Percentiles rank a stretch among this genome's conserved stretches.
Conservation (phyloP, 35 echinoderm and acorn worm genomes). For the Heliocidaris erythrogramma region DNA sequence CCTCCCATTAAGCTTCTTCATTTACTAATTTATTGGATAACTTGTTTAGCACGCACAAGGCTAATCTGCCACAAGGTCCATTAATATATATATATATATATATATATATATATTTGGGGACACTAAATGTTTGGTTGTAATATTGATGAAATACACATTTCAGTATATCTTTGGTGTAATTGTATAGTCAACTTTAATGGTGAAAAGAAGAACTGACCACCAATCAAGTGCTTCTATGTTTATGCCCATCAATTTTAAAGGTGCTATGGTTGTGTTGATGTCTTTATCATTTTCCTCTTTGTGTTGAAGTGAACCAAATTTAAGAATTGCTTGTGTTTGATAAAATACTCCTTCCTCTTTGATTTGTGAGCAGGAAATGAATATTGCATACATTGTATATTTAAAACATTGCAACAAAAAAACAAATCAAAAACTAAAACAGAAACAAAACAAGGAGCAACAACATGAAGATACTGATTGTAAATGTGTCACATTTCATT, state of each 20-base stretch:
- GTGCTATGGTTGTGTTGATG: neutral
- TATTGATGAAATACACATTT: neutral
- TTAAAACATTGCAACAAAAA: too few relatives aligned
- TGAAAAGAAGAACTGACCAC: neutral
- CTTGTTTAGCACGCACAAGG: too few relatives aligned
- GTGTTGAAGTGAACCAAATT: neutral
- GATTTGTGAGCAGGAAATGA: too few relatives aligned
- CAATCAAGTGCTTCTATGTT: neutral
- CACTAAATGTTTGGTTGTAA: neutral
- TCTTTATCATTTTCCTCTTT: neutral
- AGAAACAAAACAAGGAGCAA: too few relatives aligned
- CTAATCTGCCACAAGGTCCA: too few relatives aligned
- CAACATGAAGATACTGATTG: too few relatives aligned
- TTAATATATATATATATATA: too few relatives aligned
- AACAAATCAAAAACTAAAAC: too few relatives aligned
- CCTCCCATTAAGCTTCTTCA: too few relatives aligned
- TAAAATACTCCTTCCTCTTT: neutral
- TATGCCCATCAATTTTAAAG: neutral
- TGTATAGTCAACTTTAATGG: neutral
- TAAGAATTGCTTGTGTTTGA: neutral
- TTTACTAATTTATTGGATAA: too few relatives aligned
- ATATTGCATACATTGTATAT: too few relatives aligned
- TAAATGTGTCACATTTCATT: neutral
- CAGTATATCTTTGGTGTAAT: neutral
- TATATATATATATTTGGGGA: neutral